Conservation (phyloP, 2,888 invertebrate genomes). For the Helicoverpa assulta region DNA sequence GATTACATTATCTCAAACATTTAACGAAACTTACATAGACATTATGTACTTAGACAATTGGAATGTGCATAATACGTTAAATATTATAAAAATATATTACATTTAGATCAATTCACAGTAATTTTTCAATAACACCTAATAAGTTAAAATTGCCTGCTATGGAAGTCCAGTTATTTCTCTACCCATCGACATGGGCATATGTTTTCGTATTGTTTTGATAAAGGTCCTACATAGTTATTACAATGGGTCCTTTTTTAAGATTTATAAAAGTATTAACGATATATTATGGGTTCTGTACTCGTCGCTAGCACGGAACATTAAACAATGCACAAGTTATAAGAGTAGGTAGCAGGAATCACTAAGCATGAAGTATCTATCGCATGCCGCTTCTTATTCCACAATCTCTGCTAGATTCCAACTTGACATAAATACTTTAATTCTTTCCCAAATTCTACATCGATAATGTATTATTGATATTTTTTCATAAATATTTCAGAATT, state of each 20-base stretch:
- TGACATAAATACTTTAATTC: constrained; percentile 1
- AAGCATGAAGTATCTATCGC: no score
- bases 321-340: no score
- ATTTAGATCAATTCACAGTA: constrained; percentile 36
- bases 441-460: constrained; percentile 25
- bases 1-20: constrained; percentile 47
- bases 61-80: constrained; percentile 63
- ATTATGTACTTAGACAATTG: constrained; percentile 56
- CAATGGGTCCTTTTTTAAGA: background rate
- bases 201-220: background rate
- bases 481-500: constrained; percentile 39
- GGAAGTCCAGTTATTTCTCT: constrained; percentile 1
- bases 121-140: constrained; percentile 9
- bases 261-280: constrained; percentile 7
- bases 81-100: constrained; percentile 57
- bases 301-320: no score
- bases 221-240: background rate
- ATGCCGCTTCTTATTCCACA: no score
- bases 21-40: constrained; percentile 54
- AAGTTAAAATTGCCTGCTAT: constrained; percentile 27
- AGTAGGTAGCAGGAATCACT: no score
- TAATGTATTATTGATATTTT: constrained; percentile 29
- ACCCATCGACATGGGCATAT: background rate
- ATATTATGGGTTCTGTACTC: no score
- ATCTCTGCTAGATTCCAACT: constrained; percentile 1